Conservation (phyloP, 2,888 invertebrate genomes). For the Xestoiulus laeticollis region DNA sequence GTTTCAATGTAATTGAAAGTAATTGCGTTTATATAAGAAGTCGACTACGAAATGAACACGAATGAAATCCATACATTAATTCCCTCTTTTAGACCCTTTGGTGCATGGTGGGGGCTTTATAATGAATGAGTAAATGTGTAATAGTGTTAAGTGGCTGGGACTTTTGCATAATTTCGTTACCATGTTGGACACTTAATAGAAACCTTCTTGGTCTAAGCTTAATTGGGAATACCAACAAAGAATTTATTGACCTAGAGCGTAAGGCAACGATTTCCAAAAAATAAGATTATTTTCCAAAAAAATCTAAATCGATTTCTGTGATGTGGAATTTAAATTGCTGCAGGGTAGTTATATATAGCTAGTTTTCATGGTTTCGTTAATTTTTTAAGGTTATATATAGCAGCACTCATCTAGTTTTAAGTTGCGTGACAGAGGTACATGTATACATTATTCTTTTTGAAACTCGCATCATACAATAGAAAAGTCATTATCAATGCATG, state of each 20-base stretch:
- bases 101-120: not conserved
- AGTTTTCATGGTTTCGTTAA: too few species aligned
- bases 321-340: too few species aligned
- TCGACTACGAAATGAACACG: slow-evolving; percentile 9
- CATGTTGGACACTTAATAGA: not conserved
- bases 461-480: too few species aligned
- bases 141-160: not conserved
- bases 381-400: too few species aligned
- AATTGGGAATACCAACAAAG: not conserved
- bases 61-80: not conserved
- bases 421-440: too few species aligned
- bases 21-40: slow-evolving; percentile 35
- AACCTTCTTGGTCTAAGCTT: not conserved
- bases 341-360: too few species aligned
- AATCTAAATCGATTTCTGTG: not conserved
- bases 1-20: slow-evolving; percentile 23
- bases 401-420: too few species aligned
- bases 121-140: not conserved
- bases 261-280: not conserved
- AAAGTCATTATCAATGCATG: too few species aligned
- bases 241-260: not conserved
- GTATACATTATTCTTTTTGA: too few species aligned
- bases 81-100: not conserved
- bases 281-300: not conserved
- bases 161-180: not conserved